phyloP scores from a whole-genome alignment of 2,888 invertebrate genomes.

The Hemaris fuciformis region DNA sequence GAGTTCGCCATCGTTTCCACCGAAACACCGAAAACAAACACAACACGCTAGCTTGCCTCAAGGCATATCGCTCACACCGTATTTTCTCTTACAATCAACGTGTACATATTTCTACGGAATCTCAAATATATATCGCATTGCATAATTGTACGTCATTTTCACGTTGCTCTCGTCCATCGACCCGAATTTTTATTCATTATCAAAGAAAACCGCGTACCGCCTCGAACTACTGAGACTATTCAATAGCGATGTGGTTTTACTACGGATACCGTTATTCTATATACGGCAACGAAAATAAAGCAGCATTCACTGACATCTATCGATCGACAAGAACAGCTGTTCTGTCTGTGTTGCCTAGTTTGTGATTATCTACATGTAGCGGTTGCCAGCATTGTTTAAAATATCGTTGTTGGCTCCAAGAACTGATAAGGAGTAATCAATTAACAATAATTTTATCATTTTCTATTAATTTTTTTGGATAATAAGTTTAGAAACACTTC shows the following conservation, averaged over 20 bases:
- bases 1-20: constrained; percentile 83
- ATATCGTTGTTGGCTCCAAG: not conserved
- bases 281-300: constrained; percentile 75
- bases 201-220: constrained; percentile 62
- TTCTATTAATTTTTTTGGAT: constrained; percentile 1
- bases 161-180: constrained; percentile 59
- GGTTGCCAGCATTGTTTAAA: constrained; percentile 48
- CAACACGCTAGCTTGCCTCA: constrained; percentile 50
- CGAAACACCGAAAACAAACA: constrained; percentile 79
- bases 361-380: not conserved
- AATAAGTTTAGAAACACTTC: not conserved
- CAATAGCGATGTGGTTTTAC: constrained; percentile 62
- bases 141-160: constrained; percentile 50
- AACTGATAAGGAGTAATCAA: not conserved
- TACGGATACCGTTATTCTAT: constrained; percentile 75
- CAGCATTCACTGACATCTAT: constrained; percentile 80
- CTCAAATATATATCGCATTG: constrained; percentile 36
- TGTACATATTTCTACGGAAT: constrained; percentile 25
- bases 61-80: constrained; percentile 12
- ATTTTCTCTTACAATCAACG: constrained; percentile 7
- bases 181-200: constrained; percentile 53
- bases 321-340: constrained; percentile 74
- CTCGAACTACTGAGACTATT: constrained; percentile 60
- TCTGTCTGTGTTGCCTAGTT: constrained; percentile 49
- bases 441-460: not conserved